Conservation (phyloP, 2,113 vertebrate genomes). For the Campylomormyrus numenius region DNA sequence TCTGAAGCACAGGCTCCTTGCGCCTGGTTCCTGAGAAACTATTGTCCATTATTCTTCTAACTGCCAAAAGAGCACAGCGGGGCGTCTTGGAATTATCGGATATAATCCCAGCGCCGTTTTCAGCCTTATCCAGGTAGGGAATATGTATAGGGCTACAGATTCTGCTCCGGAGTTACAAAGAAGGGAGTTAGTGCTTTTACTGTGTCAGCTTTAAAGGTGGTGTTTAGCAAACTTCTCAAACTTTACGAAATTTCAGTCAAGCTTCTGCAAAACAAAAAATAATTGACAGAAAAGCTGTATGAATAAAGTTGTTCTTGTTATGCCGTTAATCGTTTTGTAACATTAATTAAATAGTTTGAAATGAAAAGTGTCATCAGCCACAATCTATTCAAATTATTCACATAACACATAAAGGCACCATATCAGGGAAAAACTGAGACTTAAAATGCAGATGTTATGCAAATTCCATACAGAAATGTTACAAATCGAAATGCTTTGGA, state of each 20-base stretch:
- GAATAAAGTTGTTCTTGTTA: not conserved
- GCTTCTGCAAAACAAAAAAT: not conserved
- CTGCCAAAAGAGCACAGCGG: not conserved
- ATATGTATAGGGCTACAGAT: not conserved
- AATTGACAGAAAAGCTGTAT: not conserved
- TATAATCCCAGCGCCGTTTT: not conserved
- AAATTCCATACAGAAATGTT: not conserved
- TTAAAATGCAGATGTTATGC: not conserved
- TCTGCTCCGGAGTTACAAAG: not conserved
- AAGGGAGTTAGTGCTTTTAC: not conserved
- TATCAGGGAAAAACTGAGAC: not conserved
- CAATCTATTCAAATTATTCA: not conserved
- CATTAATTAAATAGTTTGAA: not conserved
- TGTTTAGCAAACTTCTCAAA: not conserved
- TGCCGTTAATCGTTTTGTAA: not conserved
- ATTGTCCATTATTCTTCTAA: not conserved
- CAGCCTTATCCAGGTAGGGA: not conserved
- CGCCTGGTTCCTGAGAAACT: not conserved
- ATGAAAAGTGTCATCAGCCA: not conserved
- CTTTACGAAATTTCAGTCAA: not conserved
- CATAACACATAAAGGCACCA: not conserved
- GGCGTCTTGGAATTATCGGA: not conserved
- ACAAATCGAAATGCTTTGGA: not conserved
- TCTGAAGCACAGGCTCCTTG: not conserved
- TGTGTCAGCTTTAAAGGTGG: not conserved